Evolutionary conservation across 2,113 vertebrate genomes (phyloP).

Genomic region (Rhizomys pruinosus): DNA sequence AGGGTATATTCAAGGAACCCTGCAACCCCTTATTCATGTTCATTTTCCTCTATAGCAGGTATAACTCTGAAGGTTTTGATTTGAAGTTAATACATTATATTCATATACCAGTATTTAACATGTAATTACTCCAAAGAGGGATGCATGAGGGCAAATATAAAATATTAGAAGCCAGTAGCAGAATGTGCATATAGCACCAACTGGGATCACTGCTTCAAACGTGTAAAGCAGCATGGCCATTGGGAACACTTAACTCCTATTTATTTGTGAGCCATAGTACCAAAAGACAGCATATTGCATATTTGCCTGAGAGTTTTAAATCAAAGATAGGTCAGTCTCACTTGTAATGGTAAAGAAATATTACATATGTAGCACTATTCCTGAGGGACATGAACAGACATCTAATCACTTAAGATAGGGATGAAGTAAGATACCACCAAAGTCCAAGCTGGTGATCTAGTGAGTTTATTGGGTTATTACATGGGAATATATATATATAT

Average conservation of each 20-base stretch:
- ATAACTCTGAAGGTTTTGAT: background rate
- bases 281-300: background rate
- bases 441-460: background rate
- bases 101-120: background rate
- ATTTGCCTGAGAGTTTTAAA: slow-evolving; percentile 24
- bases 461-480: background rate
- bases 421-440: background rate
- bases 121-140: background rate
- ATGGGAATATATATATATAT: accelerated
- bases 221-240: background rate
- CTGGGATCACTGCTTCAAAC: background rate
- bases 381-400: background rate
- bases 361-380: background rate
- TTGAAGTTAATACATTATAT: background rate
- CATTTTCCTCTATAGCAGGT: background rate
- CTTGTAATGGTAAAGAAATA: slow-evolving; percentile 19
- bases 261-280: background rate
- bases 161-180: background rate
- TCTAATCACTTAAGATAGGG: background rate
- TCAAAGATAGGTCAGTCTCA: background rate
- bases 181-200: background rate
- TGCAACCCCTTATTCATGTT: too few relatives aligned
- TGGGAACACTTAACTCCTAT: background rate
- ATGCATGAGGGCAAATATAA: background rate
- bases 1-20: background rate